phyloP scores from a whole-genome alignment of 2,113 vertebrate genomes.

The Andinoacara biseriatus region DNA sequence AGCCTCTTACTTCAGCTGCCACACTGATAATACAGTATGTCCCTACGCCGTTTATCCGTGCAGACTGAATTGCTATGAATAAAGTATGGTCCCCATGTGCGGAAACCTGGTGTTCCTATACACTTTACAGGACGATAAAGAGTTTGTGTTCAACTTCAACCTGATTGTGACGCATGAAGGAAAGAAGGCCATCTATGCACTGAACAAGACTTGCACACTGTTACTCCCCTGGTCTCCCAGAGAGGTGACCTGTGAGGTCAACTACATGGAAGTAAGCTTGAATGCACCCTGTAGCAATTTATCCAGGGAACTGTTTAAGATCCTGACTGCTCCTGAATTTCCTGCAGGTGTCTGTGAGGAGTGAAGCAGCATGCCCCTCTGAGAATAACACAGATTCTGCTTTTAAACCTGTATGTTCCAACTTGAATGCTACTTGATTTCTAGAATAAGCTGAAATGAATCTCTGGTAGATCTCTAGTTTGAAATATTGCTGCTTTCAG shows the following conservation, averaged over 20 bases:
- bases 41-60: neutral
- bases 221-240: slow-evolving; percentile 53
- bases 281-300: neutral
- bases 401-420: slow-evolving; percentile 39
- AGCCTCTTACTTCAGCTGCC: slow-evolving; percentile 78
- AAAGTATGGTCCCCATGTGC: neutral
- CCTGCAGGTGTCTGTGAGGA: slow-evolving; percentile 64
- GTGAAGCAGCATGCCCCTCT: slow-evolving; percentile 31
- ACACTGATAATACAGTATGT: slow-evolving; percentile 61
- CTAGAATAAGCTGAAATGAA: neutral
- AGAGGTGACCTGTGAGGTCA: slow-evolving; percentile 73
- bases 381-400: neutral
- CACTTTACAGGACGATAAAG: slow-evolving; percentile 22
- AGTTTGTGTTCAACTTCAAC: slow-evolving; percentile 64
- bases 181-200: neutral
- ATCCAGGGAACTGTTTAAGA: accelerated
- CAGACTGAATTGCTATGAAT: neutral
- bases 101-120: neutral
- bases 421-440: accelerated
- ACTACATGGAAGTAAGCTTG: slow-evolving; percentile 76
- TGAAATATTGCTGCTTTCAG: neutral
- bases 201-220: slow-evolving; percentile 63
- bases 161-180: slow-evolving; percentile 29
- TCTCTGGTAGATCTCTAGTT: neutral
- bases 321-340: neutral